Evolutionary conservation across 2,797 vertebrate genomes (phyloP), one percentile per base, ranked within the genome.

Genomic region (Rhinoraja longicauda): DNA sequence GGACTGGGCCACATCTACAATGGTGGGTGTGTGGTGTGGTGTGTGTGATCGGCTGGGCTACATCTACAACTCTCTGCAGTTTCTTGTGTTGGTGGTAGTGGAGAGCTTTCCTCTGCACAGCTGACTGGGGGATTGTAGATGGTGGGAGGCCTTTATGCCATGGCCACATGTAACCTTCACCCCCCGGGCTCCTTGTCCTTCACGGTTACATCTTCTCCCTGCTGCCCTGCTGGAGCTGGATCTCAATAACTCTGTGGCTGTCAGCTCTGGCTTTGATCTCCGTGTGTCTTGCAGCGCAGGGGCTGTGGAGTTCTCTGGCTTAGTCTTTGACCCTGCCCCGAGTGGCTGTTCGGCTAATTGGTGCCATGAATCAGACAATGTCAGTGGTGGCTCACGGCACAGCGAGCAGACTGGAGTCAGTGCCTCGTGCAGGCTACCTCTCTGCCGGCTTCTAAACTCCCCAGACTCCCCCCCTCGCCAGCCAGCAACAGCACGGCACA

Each of bases 281-380:
- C 19, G 45, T 77, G 13, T 75, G 70, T 72, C 84, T 73, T 90
- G 32, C 92, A 24, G 24, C 81, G 19, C 57, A 70, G 29, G 67
- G 45, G 64, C 90, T 77, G 81, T 78, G 88, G 19, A 32, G 13
- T 15, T 62, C 72, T 86, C 88, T 93, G 90, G 81, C 53, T 76
- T 39, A 67, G 92, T 70, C 19, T 13, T 36, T 94, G 88, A 94
- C 78, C 93, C 93, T 93, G 67, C 72, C 64, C 90, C 57, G 32
- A 93, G 77, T 93, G 93, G 93, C 93, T 93, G 86, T 64, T 90
- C 57, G 62, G 59, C 39, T 77, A 93, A 93, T 93, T 94, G 81
- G 73, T 76, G 93, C 45, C 82, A 84, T 93, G 81, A 93, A 94
- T 93, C 90, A 93, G 19, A 36, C 39, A 92, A 17, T 45, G 75